Base-by-base conservation (phyloP, 2,888 invertebrate species). In the Electrophaes corylata region DNA sequence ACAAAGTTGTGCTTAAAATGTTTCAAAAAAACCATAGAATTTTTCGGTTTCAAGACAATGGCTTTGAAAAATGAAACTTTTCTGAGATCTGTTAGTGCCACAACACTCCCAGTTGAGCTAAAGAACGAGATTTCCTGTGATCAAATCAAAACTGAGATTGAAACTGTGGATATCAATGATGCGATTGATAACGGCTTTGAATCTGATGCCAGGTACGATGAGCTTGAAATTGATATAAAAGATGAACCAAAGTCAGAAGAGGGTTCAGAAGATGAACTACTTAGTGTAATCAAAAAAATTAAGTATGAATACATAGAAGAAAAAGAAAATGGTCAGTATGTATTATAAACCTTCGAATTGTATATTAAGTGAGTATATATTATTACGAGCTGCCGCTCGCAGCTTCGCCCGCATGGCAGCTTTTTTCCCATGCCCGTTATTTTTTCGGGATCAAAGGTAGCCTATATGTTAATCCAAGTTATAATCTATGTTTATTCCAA, bases 1-100 rank as follows among this genome's bases (percentile, higher is more conserved):
- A 77, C 78, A 67, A 85, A 84, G 57, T 57, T 89, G 40, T 90
- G 90, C 73, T 41, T 69, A 53, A 78, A 81, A 69, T 90, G 90
- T 66, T 84, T 71, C 61, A 77, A 64, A 53, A 86, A 83, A 70
- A 73, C 86, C 23, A 46, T 83, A 53, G 67, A 75, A 11, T 87
- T 81, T 64, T 73, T 84, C 55, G 73, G 83, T 60, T 90, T 89
- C 61, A 90, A 90, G 70, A 60, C 65, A 16, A 60, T 80, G 60
- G 88, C 86, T 35, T 57, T 81, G 60, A 78, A 79, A 67, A 87
- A 72, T 68, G 81, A 89, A 63, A 57, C 65, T 1, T 80, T 81
- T 65, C 73, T 84, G 33, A 78, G 62, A 57, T 67, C 75, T 3
- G 11, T 31, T 31, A 49, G 19, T 11, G 37, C 4, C 11, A 29